Base-by-base conservation (phyloP, 2,888 invertebrate genomes). In the Diaperis boleti region DNA sequence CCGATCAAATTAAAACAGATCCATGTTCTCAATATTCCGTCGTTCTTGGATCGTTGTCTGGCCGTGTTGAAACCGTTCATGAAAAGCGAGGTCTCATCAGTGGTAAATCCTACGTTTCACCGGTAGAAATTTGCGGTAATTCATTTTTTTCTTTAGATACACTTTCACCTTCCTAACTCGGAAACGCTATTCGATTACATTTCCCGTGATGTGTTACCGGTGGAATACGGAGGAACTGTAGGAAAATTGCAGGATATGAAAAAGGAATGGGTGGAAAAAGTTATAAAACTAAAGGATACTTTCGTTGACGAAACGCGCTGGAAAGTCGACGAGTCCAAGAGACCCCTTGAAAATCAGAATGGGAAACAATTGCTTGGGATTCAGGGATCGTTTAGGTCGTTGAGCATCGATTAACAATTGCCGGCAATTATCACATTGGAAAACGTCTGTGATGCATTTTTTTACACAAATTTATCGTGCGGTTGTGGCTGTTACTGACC, bases 111-210 rank as follows among this genome's bases (percentile, higher is more conserved):
- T n/a, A 3, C 8, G 8, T 26, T 26, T n/a, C n/a, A 26, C 7
- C 14, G 20, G 47, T 45, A 22, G 49, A 47, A 42, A 37, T 22
- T 45, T 1, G 39, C 56, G 18, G 3, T 37, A 37, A 39, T 45
- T 39, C 15, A 59, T 17, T 18, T 44, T 45, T 41, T 44, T n/a
- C n/a, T 37, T 44, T 76, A 90, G 89, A 85, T 90, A 18, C 88
- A 89, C 70, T 90, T 89, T 79, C 91, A 91, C 77, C 82, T 86
- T 66, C 89, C 90, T 0, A 87, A 87, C 68, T 85, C 90, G 0
- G 85, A 85, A 2, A 88, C 89, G 0, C 78, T 91, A 0, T 87
- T 84, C 73, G 83, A 89, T 50, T 86, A 85, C 70, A 83, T 91
- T 29, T 87, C 90, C 0, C 84, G 82, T 69, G 87, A 89, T 37